Conservation (phyloP, 2,797 vertebrate genomes). For the Halcyon leucocephala region DNA sequence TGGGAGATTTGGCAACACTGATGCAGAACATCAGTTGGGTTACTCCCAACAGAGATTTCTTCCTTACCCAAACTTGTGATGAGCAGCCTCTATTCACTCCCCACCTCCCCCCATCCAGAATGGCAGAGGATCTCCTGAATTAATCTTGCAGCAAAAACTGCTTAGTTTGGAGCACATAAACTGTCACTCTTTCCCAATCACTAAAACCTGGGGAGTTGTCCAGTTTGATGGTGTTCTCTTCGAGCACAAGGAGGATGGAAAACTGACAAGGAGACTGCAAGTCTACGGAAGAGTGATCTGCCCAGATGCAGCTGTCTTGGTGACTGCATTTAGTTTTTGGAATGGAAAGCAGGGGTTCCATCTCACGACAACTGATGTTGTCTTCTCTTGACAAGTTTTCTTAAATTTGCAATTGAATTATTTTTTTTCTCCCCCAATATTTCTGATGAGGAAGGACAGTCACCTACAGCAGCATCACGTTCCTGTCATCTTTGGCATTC, state of each 20-base stretch:
- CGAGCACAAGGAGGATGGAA: not conserved
- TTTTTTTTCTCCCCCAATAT: not conserved
- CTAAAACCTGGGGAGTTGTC: not conserved
- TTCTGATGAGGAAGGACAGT: not conserved
- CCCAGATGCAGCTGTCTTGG: conserved; percentile 44
- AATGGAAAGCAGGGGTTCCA: conserved; percentile 6
- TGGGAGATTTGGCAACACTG: not conserved
- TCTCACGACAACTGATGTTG: conserved; percentile 14
- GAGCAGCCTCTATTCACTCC: not conserved
- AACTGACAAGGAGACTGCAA: conserved; percentile 5
- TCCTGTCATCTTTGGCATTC: not conserved
- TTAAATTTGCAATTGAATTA: conserved; percentile 8
- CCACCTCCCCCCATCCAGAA: not conserved
- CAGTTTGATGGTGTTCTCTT: not conserved
- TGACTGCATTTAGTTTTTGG: conserved; percentile 11
- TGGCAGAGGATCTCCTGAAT: conserved; percentile 13
- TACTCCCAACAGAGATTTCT: not conserved
- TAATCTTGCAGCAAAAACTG: conserved; percentile 28
- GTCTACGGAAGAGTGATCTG: conserved; percentile 21
- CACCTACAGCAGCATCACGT: not conserved
- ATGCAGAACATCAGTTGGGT: not conserved
- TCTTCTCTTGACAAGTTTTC: conserved; percentile 43
- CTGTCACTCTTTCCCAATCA: not conserved
- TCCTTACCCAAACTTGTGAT: not conserved
- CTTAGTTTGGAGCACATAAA: not conserved